Evolutionary conservation across 2,888 invertebrate genomes (phyloP), one percentile per base, ranked within the genome.

Genomic region (Quadroppia sp.): DNA sequence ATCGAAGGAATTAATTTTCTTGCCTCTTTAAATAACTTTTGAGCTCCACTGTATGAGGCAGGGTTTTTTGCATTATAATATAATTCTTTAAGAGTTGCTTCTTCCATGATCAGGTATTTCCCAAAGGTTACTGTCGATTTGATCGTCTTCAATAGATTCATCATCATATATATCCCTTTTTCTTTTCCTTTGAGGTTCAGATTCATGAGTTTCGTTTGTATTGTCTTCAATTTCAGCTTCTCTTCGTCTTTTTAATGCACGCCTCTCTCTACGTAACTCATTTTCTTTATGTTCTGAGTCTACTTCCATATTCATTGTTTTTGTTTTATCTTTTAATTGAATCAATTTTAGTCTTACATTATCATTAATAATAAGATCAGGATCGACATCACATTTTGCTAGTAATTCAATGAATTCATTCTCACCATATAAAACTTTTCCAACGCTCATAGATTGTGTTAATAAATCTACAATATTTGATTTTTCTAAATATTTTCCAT

Each of bases 341-440:
- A 45, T 45, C 20, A 42, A 40, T 20, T 56, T 71, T 4, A 1
- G 7, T 23, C 36, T 56, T 6, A 74, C 53, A 36, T 74, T 71
- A 15, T 40, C 40, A 42, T 74, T 74, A 9, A 56, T 40, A 2
- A 74, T 59, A 23, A 70, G 30, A 1, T 70, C 42, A 1, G 71
- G 59, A 17, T 53, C 59, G 23, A 74, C 70, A 15, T 25, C 71
- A 13, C 23, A 7, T n/a, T 32, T 42, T n/a, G 36, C 28, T 9
- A 74, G 70, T 1, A 74, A 15, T 25, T 71, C 30, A 28, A 74
- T 45, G n/a, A 74, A 74, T n/a, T 70, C 70, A 1, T 53, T 56
- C 17, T 56, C 28, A 4, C 56, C 71, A 48, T 23, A 32, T 25
- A 56, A 11, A 3, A 56, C 25, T 17, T 45, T 53, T 1, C 56